Conservation (phyloP, 2,113 vertebrate species). For the Ondatra zibethicus region DNA sequence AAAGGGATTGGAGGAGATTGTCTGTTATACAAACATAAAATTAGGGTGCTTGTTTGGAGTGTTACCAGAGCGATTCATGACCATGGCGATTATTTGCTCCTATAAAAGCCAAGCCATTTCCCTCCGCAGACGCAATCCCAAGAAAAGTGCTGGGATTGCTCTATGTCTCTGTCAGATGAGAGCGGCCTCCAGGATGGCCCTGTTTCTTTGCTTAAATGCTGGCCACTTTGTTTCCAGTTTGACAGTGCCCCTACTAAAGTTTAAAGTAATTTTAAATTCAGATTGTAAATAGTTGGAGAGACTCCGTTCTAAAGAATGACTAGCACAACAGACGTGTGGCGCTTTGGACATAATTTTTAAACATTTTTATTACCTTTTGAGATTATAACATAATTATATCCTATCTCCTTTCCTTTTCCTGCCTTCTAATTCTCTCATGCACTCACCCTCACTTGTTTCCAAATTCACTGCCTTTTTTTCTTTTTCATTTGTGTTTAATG, state of each 20-base stretch:
- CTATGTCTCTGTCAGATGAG: background rate
- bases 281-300: background rate
- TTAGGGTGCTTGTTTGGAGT: background rate
- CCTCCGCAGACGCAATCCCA: background rate
- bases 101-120: background rate
- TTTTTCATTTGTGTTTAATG: background rate
- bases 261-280: constrained; percentile 15
- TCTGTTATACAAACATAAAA: background rate
- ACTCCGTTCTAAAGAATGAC: background rate
- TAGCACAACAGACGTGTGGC: background rate
- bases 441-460: background rate
- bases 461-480: background rate
- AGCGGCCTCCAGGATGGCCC: background rate
- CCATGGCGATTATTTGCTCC: background rate
- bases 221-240: background rate
- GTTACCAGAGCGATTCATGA: background rate
- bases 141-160: background rate
- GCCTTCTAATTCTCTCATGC: background rate
- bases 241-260: background rate
- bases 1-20: background rate
- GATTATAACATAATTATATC: background rate
- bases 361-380: background rate
- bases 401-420: background rate
- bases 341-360: background rate
- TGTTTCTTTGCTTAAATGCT: background rate